phyloP scores from a whole-genome alignment of 2,113 vertebrate species.

The Saccopteryx bilineata region DNA sequence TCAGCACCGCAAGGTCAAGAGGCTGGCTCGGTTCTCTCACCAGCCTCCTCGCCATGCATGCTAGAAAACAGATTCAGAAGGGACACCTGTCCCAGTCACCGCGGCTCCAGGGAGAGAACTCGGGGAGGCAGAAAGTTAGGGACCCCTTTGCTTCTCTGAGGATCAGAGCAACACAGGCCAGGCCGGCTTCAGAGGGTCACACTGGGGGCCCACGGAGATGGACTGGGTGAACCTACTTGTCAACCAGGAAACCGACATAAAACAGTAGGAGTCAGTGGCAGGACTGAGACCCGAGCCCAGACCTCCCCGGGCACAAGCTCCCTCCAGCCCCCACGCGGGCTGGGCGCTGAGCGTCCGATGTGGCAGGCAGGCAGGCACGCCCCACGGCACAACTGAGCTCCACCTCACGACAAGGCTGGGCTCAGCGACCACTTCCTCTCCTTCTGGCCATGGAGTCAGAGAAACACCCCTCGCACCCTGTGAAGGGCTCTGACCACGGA shows the following conservation, averaged over 20 bases:
- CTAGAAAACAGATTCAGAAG: background rate
- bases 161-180: rapidly evolving
- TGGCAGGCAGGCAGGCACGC: background rate
- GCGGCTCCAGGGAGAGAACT: background rate
- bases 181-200: rapidly evolving
- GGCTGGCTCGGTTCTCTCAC: background rate
- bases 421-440: constrained; percentile 63
- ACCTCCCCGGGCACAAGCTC: background rate
- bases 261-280: background rate
- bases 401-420: background rate
- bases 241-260: background rate
- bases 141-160: background rate
- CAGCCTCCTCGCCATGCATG: background rate
- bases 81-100: background rate
- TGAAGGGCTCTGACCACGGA: background rate
- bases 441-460: constrained; percentile 16
- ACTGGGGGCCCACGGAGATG: background rate
- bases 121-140: no score
- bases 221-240: background rate
- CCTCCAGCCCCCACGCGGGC: rapidly evolving
- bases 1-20: constrained; percentile 15
- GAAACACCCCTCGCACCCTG: background rate
- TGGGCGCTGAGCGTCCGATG: rapidly evolving
- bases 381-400: background rate
- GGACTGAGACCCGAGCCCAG: background rate